These are phyloP conservation scores for Champsocephalus gunnari DNA, from an alignment of 2,797 vertebrate genomes.

Conservation along the genomic window DNA sequence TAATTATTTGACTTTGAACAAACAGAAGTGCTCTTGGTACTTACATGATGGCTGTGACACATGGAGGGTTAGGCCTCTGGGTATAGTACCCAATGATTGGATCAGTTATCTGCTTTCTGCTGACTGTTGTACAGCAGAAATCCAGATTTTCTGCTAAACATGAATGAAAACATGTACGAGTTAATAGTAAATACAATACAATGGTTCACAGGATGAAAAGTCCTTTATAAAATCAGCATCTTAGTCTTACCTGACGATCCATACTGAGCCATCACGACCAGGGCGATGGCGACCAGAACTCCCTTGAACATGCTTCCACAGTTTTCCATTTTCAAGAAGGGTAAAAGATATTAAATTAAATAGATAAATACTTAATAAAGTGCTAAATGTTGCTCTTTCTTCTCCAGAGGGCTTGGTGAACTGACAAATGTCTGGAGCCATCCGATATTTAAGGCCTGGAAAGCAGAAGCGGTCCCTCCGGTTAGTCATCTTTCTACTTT, in stretches of 20 bases:
- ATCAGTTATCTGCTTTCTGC: not conserved
- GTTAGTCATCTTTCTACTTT: too few relatives aligned
- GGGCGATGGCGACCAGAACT: slow-evolving; percentile 26
- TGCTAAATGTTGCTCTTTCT: not conserved
- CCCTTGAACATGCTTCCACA: slow-evolving; percentile 30
- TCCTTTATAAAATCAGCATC: not conserved
- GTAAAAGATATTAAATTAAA: not conserved
- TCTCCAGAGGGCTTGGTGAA: slow-evolving; percentile 24
- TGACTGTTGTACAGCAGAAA: slow-evolving; percentile 65
- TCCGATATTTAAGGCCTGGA: slow-evolving; percentile 16
- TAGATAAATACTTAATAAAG: not conserved
- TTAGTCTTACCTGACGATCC: slow-evolving; percentile 29
- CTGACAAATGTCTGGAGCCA: slow-evolving; percentile 9
- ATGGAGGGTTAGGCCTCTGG: slow-evolving; percentile 28
- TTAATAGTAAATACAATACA: not conserved
- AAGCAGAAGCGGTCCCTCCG: too few relatives aligned
- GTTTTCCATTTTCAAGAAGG: slow-evolving; percentile 34
- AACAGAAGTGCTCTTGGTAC: slow-evolving; percentile 5
- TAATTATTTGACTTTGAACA: not conserved
- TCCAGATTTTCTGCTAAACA: slow-evolving; percentile 52
- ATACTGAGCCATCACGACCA: slow-evolving; percentile 17
- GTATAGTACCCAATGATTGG: slow-evolving; percentile 31
- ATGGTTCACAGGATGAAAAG: not conserved
- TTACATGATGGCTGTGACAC: slow-evolving; percentile 78
- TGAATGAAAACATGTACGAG: rapidly evolving